Percentiles rank a stretch among this genome's conserved stretches.
phyloP scores from a whole-genome alignment of 2,797 vertebrate genomes.

The Syngnathus rostellatus region DNA sequence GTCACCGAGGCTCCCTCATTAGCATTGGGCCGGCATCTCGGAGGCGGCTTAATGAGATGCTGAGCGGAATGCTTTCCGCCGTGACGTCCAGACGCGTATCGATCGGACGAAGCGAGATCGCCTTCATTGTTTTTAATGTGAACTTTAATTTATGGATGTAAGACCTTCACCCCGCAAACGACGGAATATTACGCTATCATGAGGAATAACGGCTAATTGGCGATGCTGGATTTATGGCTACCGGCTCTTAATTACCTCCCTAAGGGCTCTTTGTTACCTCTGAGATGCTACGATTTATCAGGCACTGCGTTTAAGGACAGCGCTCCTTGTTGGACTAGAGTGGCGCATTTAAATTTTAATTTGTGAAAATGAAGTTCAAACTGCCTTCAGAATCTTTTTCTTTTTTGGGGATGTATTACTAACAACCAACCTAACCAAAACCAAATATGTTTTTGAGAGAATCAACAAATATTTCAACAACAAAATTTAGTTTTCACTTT shows the following conservation, averaged over 20 bases:
- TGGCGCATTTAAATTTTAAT: background rate
- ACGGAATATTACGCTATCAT: conserved; percentile 41
- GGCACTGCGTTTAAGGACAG: conserved; percentile 24
- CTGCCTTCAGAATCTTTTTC: too few relatives aligned
- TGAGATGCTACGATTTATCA: conserved; percentile 42
- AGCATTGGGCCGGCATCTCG: background rate
- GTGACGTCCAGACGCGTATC: background rate
- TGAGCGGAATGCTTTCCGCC: background rate
- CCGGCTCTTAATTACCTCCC: conserved; percentile 51
- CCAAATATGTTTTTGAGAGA: too few relatives aligned
- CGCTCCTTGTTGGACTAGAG: conserved; percentile 5
- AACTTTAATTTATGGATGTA: background rate
- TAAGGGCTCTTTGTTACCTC: conserved; percentile 32
- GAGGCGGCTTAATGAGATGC: background rate
- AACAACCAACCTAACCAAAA: too few relatives aligned
- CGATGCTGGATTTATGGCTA: conserved; percentile 45
- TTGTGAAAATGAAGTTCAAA: too few relatives aligned
- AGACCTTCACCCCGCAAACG: conserved; percentile 5
- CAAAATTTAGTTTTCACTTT: background rate
- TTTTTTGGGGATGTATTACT: too few relatives aligned
- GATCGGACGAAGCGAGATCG: background rate
- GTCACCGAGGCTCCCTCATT: conserved; percentile 21
- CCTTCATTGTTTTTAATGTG: conserved; percentile 6
- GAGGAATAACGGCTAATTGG: conserved; percentile 57
- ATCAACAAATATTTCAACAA: too few relatives aligned